Evolutionary conservation across 2,888 invertebrate species (phyloP).

Genomic region (Drosophila setosimentum): DNA sequence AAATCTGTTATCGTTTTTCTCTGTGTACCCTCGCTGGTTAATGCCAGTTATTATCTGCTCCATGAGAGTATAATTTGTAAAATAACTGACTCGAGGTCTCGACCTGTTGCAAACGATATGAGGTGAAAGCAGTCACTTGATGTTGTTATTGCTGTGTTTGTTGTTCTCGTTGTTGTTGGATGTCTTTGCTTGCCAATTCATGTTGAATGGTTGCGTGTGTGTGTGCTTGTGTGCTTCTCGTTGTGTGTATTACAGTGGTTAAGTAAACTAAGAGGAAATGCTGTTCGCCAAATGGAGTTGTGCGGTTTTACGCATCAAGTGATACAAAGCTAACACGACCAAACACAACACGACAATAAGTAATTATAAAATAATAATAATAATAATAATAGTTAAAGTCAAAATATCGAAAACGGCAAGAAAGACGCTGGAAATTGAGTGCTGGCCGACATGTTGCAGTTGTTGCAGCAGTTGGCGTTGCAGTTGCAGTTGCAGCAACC

Average conservation of each 20-base stretch:
- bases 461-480: conserved; percentile 41
- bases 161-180: conserved; percentile 11
- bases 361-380: conserved; percentile 8
- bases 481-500: conserved; percentile 29
- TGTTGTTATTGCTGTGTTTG: conserved; percentile 7
- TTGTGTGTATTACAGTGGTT: conserved; percentile 42
- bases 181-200: conserved; percentile 13
- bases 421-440: conserved; percentile 10
- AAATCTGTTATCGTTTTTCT: not conserved
- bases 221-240: conserved; percentile 1
- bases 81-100: conserved; percentile 13
- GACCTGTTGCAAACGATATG: conserved; percentile 4
- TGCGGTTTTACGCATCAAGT: conserved; percentile 39
- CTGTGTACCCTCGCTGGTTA: not conserved
- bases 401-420: conserved; percentile 15
- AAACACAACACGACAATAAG: conserved; percentile 40
- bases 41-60: conserved; percentile 11
- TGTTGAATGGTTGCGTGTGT: conserved; percentile 13
- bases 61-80: conserved; percentile 14
- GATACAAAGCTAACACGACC: conserved; percentile 58
- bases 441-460: conserved; percentile 48
- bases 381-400: conserved; percentile 1
- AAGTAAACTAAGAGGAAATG: conserved; percentile 39
- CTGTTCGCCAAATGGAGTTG: conserved; percentile 55
- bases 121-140: conserved; percentile 5